Percentiles rank a stretch among this genome's conserved stretches.
Evolutionary conservation across 1,140 invertebrate species (phyloP).

Genomic region (Leptinotarsa undecemlineata): DNA sequence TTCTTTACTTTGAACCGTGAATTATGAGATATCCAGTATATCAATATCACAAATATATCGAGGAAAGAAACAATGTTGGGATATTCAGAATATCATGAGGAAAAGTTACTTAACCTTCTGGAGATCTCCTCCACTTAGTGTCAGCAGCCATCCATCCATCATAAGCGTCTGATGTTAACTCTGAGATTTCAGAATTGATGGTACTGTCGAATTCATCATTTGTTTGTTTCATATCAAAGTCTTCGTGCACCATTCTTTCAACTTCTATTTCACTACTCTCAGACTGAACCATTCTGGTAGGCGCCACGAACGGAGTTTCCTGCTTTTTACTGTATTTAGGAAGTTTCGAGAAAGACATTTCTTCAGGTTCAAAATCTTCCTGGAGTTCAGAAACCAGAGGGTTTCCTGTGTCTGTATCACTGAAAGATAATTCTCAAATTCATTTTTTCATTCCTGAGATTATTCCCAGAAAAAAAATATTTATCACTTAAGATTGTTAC

Average conservation of each 20-base stretch:
- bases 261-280: slow-evolving; percentile 49
- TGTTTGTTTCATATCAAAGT: slow-evolving; percentile 52
- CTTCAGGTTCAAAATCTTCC: slow-evolving; percentile 81
- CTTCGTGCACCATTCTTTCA: slow-evolving; percentile 45
- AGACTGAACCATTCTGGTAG: slow-evolving; percentile 28
- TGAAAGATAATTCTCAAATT: slow-evolving; percentile 52
- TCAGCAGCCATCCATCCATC: slow-evolving; percentile 62
- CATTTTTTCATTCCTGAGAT: no score
- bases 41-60: background rate
- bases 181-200: slow-evolving; percentile 57
- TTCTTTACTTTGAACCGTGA: no score
- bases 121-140: slow-evolving; percentile 64
- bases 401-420: slow-evolving; percentile 78
- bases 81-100: background rate
- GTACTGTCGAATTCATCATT: slow-evolving; percentile 58
- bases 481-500: no score
- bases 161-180: slow-evolving; percentile 60
- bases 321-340: slow-evolving; percentile 29
- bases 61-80: background rate
- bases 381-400: slow-evolving; percentile 85
- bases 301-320: slow-evolving; percentile 13
- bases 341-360: slow-evolving; percentile 45
- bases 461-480: no score
- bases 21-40: background rate
- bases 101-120: slow-evolving; percentile 56